Evolutionary conservation across 2,113 vertebrate species (phyloP), one percentile per base, ranked within the genome.

Genomic region (Bos indicus): DNA sequence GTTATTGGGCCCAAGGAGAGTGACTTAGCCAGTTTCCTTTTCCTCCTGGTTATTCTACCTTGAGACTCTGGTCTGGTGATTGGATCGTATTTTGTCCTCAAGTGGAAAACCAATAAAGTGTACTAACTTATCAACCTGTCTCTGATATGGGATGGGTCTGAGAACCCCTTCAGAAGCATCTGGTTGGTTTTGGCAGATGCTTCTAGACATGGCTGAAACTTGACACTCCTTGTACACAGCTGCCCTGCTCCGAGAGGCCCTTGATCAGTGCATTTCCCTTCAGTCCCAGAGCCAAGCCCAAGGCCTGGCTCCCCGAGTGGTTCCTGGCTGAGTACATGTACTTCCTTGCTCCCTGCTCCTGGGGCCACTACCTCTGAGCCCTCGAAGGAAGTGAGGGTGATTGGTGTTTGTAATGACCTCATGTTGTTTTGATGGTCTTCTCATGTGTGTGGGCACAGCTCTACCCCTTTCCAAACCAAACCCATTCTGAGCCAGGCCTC

Each of bases 381-480:
- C 21, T 40, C 30, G 90, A 59, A 82, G 36, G 54, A 97, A 89
- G 90, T 64, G 67, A 93, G 91, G 56, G 92, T 95, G 91, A 90
- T 5, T 74, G 96, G 78, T 57, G 30, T 64, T 83, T 82, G 78
- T 19, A 57, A 60, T 97, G 97, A 97, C 84, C 97, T 98, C 80
- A 86, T 67, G 48, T 95, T 83, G 67, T 91, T 95, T 88, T 91
- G 89, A 94, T 62, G 88, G 88, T 43, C 89, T 95, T 97, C 90
- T 98, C 48, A n/a, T 97, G 98, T 97, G 59, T 93, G 95, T 60
- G 85, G 67, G 33, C n/a, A 16, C 94, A 94, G 97, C 64, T 87
- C 59, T 64, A 96, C 97, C 97, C 94, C 97, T 98, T 98, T 97
- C 98, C 98, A 98, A 98, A 97, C 56, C 86, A 97, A 97, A 97